A percentile compares a stretch with the other conserved stretches of the same genome.
Evolutionary conservation across 2,113 vertebrate species (phyloP).

Genomic region (Gallinago media): DNA sequence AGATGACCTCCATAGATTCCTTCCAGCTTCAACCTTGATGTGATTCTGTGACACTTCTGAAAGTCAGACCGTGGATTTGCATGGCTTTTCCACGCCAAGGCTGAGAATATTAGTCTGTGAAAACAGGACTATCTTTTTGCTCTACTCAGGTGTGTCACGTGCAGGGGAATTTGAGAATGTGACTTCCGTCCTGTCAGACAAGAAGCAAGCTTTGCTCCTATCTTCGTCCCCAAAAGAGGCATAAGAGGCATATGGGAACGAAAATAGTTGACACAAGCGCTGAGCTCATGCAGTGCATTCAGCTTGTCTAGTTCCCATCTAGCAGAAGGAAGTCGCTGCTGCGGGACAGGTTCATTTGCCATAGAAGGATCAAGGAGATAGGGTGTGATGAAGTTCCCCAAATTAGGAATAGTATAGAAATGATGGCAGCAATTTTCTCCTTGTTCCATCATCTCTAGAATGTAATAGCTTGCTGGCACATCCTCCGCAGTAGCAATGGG

Average conservation of each 20-base stretch:
- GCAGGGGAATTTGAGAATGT: background rate
- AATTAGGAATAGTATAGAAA: background rate
- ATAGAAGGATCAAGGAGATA: background rate
- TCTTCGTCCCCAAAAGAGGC: background rate
- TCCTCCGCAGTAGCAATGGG: background rate
- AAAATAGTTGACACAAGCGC: background rate
- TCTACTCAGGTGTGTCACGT: fast-evolving
- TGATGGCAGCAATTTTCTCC: background rate
- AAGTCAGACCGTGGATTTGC: background rate
- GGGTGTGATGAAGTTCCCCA: background rate
- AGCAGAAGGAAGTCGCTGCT: background rate
- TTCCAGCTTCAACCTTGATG: background rate
- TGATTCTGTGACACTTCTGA: background rate
- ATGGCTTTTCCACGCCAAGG: background rate
- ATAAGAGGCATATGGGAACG: background rate
- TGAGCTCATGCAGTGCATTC: background rate
- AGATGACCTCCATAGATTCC: background rate
- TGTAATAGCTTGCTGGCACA: background rate
- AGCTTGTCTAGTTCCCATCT: background rate
- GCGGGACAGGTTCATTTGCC: background rate
- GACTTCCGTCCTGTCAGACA: too few species aligned
- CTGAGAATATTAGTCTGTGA: background rate
- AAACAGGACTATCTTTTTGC: background rate
- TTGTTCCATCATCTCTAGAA: background rate
- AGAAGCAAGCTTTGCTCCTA: background rate